Evolutionary conservation across 2,888 invertebrate genomes (phyloP).

Genomic region (Nymphalis urticae): DNA sequence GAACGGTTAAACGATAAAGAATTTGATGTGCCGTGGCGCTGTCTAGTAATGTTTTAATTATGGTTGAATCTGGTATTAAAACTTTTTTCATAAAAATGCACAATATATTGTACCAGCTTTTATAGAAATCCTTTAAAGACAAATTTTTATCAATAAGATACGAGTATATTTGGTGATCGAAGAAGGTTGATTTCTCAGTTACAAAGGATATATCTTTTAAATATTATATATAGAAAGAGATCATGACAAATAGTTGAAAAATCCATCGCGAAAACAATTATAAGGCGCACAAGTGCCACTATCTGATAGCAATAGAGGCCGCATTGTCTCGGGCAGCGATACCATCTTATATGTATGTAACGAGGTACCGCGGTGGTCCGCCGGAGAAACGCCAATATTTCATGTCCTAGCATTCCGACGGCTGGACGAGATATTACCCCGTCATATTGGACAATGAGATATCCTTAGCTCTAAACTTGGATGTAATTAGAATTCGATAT

Average conservation of each 20-base stretch:
- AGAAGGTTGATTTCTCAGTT: too few species aligned
- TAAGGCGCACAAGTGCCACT: conserved; percentile 27
- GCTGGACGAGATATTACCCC: conserved; percentile 14
- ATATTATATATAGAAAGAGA: neutral
- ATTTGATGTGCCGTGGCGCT: too few species aligned
- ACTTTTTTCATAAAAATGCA: too few species aligned
- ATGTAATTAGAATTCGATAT: conserved; percentile 4
- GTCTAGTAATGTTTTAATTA: too few species aligned
- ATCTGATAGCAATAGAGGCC: conserved; percentile 32
- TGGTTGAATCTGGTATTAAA: too few species aligned
- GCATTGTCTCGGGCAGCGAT: conserved; percentile 45
- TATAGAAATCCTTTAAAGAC: too few species aligned
- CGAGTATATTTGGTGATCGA: too few species aligned
- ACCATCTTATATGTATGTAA: conserved; percentile 46
- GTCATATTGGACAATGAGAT: conserved; percentile 20
- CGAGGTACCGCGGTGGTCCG: conserved; percentile 41
- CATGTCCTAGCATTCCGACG: conserved; percentile 28
- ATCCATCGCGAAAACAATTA: conserved; percentile 24
- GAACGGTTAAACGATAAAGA: too few species aligned
- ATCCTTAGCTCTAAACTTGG: neutral
- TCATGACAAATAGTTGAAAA: conserved; percentile 18
- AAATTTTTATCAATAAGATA: too few species aligned
- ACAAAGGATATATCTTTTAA: too few species aligned
- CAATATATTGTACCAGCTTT: too few species aligned
- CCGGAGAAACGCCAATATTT: conserved; percentile 37